Conservation (phyloP, 2,888 invertebrate species). For the Lepetodrilus schrolli region DNA sequence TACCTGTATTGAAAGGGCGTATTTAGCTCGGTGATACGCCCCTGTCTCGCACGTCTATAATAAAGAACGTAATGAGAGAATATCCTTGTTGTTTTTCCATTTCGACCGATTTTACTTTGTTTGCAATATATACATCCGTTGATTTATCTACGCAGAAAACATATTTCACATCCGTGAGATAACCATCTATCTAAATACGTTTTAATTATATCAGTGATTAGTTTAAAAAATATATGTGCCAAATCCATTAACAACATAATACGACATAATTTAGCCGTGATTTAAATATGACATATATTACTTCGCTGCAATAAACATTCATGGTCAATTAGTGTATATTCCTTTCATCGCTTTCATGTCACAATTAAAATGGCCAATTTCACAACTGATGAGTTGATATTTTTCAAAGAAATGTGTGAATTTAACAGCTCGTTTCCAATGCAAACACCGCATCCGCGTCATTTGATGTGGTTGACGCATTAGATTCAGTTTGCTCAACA, state of each 20-base stretch:
- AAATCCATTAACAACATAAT: too few relatives aligned
- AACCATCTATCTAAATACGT: too few relatives aligned
- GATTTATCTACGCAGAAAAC: too few relatives aligned
- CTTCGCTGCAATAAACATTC: too few relatives aligned
- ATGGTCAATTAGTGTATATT: too few relatives aligned
- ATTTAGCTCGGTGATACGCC: not conserved
- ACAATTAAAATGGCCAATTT: not conserved
- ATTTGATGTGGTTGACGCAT: not conserved
- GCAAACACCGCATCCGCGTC: not conserved
- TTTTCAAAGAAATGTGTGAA: constrained; percentile 21
- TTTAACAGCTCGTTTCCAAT: not conserved
- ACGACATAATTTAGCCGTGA: too few relatives aligned
- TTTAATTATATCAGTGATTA: too few relatives aligned
- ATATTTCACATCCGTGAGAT: too few relatives aligned
- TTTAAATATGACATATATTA: too few relatives aligned
- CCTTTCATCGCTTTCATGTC: too few relatives aligned
- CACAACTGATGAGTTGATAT: constrained; percentile 7
- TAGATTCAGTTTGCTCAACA: not conserved
- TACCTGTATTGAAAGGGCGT: not conserved
- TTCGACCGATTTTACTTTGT: not conserved
- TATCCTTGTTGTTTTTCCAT: constrained; percentile 4
- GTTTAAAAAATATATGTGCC: too few relatives aligned
- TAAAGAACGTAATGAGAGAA: constrained; percentile 16
- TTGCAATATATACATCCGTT: not conserved
- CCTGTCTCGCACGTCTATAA: constrained; percentile 4